A percentile compares a stretch with the other conserved stretches of the same genome.
Evolutionary conservation across 2,113 vertebrate species (phyloP).

Genomic region (Brachionichthys hirsutus): DNA sequence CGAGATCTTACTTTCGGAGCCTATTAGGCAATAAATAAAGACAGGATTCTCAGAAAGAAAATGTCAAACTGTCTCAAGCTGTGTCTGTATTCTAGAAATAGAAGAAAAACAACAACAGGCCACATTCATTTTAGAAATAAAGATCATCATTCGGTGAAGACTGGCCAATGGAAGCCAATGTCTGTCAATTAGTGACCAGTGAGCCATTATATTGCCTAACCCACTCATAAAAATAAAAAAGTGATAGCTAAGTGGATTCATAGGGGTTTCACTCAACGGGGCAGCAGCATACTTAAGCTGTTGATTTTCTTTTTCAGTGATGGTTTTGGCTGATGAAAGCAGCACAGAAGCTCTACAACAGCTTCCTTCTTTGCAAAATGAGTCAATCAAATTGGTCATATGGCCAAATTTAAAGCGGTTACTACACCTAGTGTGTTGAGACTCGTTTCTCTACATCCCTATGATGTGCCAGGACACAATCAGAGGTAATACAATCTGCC

Average conservation of each 20-base stretch:
- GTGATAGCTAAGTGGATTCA: conserved; percentile 7
- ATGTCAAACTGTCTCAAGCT: conserved; percentile 12
- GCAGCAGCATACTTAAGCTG: conserved; percentile 1
- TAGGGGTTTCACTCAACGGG: conserved; percentile 6
- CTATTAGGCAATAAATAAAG: conserved; percentile 10
- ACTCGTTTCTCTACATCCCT: conserved; percentile 31
- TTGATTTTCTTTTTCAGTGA: conserved; percentile 3
- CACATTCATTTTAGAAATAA: conserved; percentile 29
- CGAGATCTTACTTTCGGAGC: background rate
- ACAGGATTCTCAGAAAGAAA: conserved; percentile 11
- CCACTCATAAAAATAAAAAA: conserved; percentile 22
- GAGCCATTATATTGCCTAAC: conserved; percentile 5
- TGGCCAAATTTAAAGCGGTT: conserved; percentile 34
- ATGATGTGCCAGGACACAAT: background rate
- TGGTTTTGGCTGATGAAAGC: background rate
- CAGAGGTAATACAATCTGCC: background rate
- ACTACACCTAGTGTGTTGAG: conserved; percentile 10
- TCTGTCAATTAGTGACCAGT: too few species aligned
- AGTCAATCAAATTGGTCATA: conserved; percentile 27
- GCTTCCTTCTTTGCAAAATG: conserved; percentile 10
- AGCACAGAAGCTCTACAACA: conserved; percentile 3
- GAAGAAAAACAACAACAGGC: background rate
- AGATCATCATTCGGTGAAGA: too few species aligned
- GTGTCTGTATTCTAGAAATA: conserved; percentile 2
- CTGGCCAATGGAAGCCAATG: too few species aligned